phyloP scores from a whole-genome alignment of 2,797 vertebrate genomes.

The Capromys pilorides region DNA sequence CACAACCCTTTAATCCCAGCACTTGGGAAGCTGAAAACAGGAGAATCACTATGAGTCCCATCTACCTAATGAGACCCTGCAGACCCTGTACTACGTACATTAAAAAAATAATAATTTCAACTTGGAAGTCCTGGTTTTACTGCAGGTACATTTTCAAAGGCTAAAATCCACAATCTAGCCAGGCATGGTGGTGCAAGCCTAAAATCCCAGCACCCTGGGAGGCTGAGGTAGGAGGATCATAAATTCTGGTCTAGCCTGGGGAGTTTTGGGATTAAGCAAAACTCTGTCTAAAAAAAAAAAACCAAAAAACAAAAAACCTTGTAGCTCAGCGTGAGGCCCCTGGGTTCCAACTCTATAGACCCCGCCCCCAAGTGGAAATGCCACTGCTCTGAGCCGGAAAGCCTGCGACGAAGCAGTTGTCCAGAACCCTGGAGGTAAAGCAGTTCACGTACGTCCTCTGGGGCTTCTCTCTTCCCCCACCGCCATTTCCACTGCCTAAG shows the following conservation, averaged over 20 bases:
- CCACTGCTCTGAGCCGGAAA: neutral
- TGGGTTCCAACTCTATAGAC: neutral
- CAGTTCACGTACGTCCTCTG: accelerated
- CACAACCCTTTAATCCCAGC: too few relatives aligned
- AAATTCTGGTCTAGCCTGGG: neutral
- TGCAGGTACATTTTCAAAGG: neutral
- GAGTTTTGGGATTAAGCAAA: neutral
- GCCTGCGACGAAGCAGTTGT: too few relatives aligned
- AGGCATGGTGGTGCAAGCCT: neutral
- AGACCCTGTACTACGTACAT: too few relatives aligned
- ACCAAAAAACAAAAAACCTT: neutral
- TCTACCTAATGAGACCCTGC: too few relatives aligned
- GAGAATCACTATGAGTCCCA: too few relatives aligned
- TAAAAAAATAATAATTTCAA: neutral
- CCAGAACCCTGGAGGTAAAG: neutral
- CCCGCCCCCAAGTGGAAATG: neutral
- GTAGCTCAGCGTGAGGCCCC: neutral
- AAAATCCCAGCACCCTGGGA: neutral
- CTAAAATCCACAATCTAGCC: neutral
- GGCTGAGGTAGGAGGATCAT: neutral
- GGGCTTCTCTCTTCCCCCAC: neutral
- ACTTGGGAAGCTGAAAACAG: too few relatives aligned
- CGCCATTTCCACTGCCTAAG: neutral
- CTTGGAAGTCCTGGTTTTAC: neutral
- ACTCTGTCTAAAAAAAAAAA: neutral